A percentile compares a stretch with the other conserved stretches of the same genome.
phyloP scores from a whole-genome alignment of 2,113 vertebrate genomes.

The Saccopteryx leptura region DNA sequence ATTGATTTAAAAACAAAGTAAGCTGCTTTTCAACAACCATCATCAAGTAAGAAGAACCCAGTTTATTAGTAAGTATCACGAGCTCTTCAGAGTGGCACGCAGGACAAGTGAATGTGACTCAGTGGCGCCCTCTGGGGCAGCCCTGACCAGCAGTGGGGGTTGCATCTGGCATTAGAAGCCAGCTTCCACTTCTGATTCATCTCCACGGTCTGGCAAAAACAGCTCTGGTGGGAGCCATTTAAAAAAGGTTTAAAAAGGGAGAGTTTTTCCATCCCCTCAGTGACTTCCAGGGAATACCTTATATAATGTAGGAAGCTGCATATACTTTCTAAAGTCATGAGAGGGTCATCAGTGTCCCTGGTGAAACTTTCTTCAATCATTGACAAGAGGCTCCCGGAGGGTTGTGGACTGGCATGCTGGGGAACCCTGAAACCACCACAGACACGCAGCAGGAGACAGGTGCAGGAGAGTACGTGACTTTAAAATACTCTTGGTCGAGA shows the following conservation, averaged over 20 bases:
- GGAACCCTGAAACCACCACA: constrained; percentile 24
- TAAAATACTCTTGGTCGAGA: not conserved
- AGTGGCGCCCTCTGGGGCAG: not conserved
- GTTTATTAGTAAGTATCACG: not conserved
- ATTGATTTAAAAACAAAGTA: not conserved
- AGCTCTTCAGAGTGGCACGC: not conserved
- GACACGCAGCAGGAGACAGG: not conserved
- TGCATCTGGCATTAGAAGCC: not conserved
- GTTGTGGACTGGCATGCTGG: not conserved
- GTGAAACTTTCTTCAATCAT: not conserved
- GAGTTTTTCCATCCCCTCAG: constrained; percentile 46
- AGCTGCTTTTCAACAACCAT: not conserved
- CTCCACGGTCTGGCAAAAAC: constrained; percentile 55
- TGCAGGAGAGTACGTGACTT: not conserved
- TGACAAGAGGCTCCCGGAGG: not conserved
- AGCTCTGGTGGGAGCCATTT: not conserved
- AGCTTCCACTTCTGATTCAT: constrained; percentile 57
- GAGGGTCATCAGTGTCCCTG: not conserved
- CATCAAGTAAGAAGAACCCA: not conserved
- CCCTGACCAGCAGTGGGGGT: not conserved
- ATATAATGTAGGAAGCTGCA: not conserved
- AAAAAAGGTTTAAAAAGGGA: not conserved
- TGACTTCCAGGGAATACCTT: constrained; percentile 51
- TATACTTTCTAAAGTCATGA: not conserved
- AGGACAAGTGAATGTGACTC: too few species aligned